Conservation (phyloP, 2,797 vertebrate genomes). For the Sebastes alutus region DNA sequence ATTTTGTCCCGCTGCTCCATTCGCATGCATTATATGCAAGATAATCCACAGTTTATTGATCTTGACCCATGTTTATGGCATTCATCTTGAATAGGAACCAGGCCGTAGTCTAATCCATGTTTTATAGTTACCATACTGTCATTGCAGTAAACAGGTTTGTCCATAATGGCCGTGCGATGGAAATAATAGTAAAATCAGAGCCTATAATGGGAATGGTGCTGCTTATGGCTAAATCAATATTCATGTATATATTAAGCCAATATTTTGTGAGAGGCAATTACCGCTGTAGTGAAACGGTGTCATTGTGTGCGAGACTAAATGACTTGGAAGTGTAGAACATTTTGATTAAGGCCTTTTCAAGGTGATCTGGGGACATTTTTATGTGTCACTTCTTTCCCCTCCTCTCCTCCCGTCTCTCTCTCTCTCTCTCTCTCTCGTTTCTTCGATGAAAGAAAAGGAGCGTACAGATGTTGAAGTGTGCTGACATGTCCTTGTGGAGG, state of each 20-base stretch:
- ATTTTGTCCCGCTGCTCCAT: constrained; percentile 4
- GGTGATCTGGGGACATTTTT: constrained; percentile 82
- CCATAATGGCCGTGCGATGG: constrained; percentile 51
- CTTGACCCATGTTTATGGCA: constrained; percentile 45
- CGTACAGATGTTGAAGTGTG: constrained; percentile 79
- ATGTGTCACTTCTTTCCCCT: constrained; percentile 67
- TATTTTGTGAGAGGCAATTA: constrained; percentile 65
- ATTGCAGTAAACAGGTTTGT: constrained; percentile 39
- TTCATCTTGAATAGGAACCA: constrained; percentile 57
- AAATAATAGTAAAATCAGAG: constrained; percentile 65
- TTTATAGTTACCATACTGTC: constrained; percentile 55
- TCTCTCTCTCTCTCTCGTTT: no score
- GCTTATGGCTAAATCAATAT: constrained; percentile 79
- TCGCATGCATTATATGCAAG: constrained; percentile 27
- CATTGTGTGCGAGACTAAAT: constrained; percentile 59
- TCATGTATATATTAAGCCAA: constrained; percentile 63
- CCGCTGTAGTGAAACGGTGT: constrained; percentile 46
- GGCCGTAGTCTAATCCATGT: constrained; percentile 33
- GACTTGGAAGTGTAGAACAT: constrained; percentile 52
- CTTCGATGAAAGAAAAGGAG: constrained; percentile 60
- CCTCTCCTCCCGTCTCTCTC: no score
- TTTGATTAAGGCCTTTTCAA: constrained; percentile 83
- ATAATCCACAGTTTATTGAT: constrained; percentile 67
- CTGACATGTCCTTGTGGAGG: constrained; percentile 86
- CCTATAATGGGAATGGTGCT: constrained; percentile 46